Conservation (phyloP, 2,888 invertebrate genomes). For the Dryobota labecula region DNA sequence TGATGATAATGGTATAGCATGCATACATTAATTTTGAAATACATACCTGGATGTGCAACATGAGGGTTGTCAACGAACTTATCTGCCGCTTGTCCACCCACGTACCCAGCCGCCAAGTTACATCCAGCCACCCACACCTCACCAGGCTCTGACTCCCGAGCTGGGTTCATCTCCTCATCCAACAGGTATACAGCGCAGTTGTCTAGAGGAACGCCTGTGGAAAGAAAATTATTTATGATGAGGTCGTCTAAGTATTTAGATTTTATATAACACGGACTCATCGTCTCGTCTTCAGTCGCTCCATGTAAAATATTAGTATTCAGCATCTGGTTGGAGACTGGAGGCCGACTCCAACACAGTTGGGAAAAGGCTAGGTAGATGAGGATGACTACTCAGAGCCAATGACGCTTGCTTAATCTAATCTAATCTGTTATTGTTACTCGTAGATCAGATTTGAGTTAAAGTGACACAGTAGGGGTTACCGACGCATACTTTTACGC, state of each 20-base stretch:
- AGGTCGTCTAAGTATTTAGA: neutral
- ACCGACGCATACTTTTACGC: neutral
- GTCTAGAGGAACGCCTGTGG: conserved; percentile 93
- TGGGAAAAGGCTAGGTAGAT: neutral
- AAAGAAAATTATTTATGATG: neutral
- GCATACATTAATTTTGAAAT: neutral
- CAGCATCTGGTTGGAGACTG: neutral
- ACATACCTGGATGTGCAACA: conserved; percentile 87
- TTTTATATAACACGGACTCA: neutral
- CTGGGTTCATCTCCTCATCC: conserved; percentile 93
- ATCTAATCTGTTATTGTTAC: neutral
- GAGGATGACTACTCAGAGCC: neutral
- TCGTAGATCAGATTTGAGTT: neutral
- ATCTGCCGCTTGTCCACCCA: conserved; percentile 93
- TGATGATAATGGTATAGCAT: neutral
- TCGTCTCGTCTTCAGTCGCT: neutral
- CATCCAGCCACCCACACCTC: conserved; percentile 95
- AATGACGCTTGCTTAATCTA: neutral
- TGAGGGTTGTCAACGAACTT: conserved; percentile 94
- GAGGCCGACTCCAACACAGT: neutral
- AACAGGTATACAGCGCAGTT: conserved; percentile 95
- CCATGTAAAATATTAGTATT: neutral
- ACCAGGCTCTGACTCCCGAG: conserved; percentile 93
- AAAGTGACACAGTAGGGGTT: neutral
- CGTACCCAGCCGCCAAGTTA: conserved; percentile 95